Percentiles rank a stretch among this genome's conserved stretches.
These are phyloP conservation scores for Leptinotarsa rubiginosa DNA, from an alignment of 2,888 invertebrate genomes.

Conservation along the genomic window DNA sequence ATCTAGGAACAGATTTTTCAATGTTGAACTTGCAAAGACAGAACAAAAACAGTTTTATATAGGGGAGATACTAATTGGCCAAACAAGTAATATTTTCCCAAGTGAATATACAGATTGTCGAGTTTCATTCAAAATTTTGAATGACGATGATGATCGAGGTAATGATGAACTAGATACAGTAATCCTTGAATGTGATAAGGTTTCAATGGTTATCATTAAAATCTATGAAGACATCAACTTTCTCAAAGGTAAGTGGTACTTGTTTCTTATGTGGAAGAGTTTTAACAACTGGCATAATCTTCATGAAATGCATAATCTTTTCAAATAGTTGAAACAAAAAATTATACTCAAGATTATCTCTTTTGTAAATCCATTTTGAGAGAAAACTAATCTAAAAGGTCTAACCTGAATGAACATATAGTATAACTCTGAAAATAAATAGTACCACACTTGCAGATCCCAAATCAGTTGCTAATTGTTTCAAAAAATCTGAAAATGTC, in stretches of 20 bases:
- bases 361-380: no score
- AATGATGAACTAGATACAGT: slow-evolving; percentile 43
- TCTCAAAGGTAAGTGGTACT: slow-evolving; percentile 52
- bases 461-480: no score
- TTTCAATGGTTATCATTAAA: slow-evolving; percentile 48
- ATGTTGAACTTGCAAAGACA: slow-evolving; percentile 38
- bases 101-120: slow-evolving; percentile 52
- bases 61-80: slow-evolving; percentile 57
- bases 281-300: no score
- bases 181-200: slow-evolving; percentile 51
- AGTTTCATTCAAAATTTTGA: slow-evolving; percentile 46
- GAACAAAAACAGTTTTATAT: slow-evolving; percentile 46
- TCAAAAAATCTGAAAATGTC: no score
- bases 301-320: no score
- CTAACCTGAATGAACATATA: no score
- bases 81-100: slow-evolving; percentile 56
- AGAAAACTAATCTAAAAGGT: no score
- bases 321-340: no score
- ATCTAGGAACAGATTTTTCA: slow-evolving; percentile 28
- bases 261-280: neutral
- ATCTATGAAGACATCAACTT: slow-evolving; percentile 50
- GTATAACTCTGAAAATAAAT: no score
- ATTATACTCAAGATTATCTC: no score
- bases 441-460: no score
- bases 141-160: slow-evolving; percentile 24